phyloP scores from a whole-genome alignment of 92 coral and sea anemone species.

The Diadumene lineata region DNA sequence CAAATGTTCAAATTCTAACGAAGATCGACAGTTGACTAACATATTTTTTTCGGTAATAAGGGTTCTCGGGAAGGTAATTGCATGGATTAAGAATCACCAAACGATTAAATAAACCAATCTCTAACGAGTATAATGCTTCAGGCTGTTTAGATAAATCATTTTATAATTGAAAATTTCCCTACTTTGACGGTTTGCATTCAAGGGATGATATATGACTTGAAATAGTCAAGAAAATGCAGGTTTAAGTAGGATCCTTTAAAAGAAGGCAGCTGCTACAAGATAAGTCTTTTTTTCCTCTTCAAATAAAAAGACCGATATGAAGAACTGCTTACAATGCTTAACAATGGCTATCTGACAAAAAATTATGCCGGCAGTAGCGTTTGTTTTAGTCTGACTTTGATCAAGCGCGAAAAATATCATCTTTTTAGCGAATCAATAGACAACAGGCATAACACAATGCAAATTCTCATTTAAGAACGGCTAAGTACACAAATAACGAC shows the following conservation, averaged over 20 bases:
- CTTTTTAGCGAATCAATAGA: constrained; percentile 14
- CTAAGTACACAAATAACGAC: constrained; percentile 21
- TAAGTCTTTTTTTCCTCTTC: background rate
- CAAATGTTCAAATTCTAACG: background rate
- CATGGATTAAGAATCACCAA: background rate
- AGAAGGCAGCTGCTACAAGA: background rate
- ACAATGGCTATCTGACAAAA: constrained; percentile 2
- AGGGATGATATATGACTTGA: background rate
- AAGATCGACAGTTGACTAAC: background rate
- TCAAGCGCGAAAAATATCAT: constrained; percentile 22
- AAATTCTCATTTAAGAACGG: constrained; percentile 17
- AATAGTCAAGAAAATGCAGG: background rate
- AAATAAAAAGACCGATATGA: constrained; percentile 1
- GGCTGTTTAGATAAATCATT: background rate
- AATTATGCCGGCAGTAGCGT: background rate
- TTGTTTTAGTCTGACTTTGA: constrained; percentile 10
- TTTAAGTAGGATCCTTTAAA: background rate
- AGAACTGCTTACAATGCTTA: background rate
- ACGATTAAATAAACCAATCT: background rate
- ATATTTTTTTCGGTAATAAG: background rate
- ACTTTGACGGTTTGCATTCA: background rate
- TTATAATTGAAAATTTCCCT: constrained; percentile 1
- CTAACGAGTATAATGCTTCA: background rate
- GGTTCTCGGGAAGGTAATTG: background rate
- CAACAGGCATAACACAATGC: constrained; percentile 10